These are phyloP conservation scores for Nyctibius grandis DNA, from an alignment of 2,797 vertebrate species.

Conservation along the genomic window DNA sequence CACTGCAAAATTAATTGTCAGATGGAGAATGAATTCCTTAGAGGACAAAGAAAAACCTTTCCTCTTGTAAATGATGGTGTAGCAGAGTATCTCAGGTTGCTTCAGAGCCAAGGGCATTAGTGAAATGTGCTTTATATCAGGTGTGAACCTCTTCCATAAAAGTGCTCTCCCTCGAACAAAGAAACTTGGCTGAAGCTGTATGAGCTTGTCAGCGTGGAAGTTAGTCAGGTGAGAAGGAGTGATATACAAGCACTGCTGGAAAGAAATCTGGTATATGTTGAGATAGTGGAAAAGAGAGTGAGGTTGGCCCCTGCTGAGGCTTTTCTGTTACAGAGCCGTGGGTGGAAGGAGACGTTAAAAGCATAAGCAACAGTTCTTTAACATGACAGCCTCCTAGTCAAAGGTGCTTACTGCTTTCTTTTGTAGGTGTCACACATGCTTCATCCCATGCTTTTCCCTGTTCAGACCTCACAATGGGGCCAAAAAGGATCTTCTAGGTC, in stretches of 20 bases:
- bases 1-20: not conserved
- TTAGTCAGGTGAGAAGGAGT: not conserved
- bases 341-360: not conserved
- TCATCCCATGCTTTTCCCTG: not conserved
- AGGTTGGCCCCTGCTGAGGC: not conserved
- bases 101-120: not conserved
- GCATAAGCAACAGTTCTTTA: not conserved
- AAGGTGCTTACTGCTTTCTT: not conserved
- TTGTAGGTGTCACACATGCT: fast-evolving
- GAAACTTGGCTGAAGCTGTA: not conserved
- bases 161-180: not conserved
- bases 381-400: not conserved
- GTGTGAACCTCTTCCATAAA: not conserved
- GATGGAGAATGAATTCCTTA: not conserved
- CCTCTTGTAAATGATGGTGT: not conserved
- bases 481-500: not conserved
- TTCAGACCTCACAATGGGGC: not conserved
- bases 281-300: not conserved
- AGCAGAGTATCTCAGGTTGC: not conserved
- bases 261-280: not conserved
- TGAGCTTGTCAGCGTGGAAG: not conserved
- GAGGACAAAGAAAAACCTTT: not conserved
- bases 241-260: not conserved
- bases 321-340: not conserved
- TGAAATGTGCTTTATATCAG: not conserved